These are phyloP conservation scores for Saxicola maurus DNA, from an alignment of 2,797 vertebrate genomes.

Conservation along the genomic window DNA sequence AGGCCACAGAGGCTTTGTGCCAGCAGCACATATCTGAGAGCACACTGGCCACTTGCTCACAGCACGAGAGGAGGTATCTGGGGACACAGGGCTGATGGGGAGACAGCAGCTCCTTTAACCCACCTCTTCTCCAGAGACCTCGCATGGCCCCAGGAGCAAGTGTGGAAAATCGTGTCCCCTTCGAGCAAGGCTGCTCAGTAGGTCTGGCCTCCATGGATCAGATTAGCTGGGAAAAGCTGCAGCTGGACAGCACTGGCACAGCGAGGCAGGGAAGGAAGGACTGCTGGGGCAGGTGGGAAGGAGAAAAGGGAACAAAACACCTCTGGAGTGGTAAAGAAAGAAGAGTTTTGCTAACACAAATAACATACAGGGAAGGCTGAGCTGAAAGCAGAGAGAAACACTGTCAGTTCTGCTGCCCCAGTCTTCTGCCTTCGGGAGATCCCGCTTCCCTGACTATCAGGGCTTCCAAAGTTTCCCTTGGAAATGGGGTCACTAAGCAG, in stretches of 20 bases:
- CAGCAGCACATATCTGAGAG: background rate
- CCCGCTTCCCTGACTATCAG: background rate
- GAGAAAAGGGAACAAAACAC: background rate
- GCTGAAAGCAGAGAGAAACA: background rate
- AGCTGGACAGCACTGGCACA: background rate
- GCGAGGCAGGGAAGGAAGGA: background rate
- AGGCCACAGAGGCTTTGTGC: constrained; percentile 10
- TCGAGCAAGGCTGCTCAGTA: background rate
- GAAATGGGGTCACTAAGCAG: background rate
- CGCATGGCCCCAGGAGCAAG: background rate
- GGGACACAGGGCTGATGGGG: background rate
- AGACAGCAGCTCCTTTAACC: background rate
- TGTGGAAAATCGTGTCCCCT: background rate
- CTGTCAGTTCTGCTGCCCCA: background rate
- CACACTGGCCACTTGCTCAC: background rate
- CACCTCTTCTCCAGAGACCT: constrained; percentile 1
- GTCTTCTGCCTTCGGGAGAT: background rate
- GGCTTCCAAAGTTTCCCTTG: background rate
- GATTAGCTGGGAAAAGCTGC: background rate
- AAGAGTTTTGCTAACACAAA: background rate
- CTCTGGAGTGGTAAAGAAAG: background rate
- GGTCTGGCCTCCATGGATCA: rapidly evolving
- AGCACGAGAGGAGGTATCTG: background rate
- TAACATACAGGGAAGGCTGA: rapidly evolving
- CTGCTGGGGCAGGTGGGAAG: background rate